Conservation (phyloP, 2,797 vertebrate genomes). For the Craterocephalus amniculus region DNA sequence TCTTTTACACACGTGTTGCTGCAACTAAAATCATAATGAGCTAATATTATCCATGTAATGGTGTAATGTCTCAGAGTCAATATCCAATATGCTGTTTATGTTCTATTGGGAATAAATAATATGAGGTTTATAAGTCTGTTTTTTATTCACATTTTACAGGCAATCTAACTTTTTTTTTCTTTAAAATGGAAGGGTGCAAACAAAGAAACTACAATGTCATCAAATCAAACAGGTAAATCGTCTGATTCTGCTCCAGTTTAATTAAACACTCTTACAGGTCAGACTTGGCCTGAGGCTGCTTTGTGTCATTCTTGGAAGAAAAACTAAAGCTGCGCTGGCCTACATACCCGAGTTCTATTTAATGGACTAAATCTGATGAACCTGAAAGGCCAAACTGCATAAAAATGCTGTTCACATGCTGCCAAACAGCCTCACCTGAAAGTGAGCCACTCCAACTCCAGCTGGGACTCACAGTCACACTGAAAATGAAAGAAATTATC, state of each 20-base stretch:
- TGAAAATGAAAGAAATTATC: slow-evolving; percentile 11
- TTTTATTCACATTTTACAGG: no score
- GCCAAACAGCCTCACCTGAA: slow-evolving; percentile 18
- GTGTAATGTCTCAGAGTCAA: no score
- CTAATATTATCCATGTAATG: no score
- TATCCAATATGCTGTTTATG: no score
- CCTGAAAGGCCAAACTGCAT: slow-evolving; percentile 32
- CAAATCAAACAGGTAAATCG: slow-evolving; percentile 4
- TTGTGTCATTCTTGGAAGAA: slow-evolving; percentile 34
- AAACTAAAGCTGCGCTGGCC: slow-evolving; percentile 38
- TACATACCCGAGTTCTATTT: slow-evolving; percentile 47
- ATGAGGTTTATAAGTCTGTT: no score
- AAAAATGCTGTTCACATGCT: slow-evolving; percentile 18
- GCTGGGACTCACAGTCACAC: not conserved
- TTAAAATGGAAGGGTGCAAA: no score
- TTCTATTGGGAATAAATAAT: no score
- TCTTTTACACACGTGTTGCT: no score
- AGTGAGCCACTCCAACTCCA: slow-evolving; percentile 18
- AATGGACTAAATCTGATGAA: slow-evolving; percentile 36
- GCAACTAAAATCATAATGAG: no score
- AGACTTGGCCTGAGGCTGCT: slow-evolving; percentile 31
- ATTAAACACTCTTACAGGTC: not conserved
- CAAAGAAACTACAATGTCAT: not conserved
- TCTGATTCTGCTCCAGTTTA: not conserved
- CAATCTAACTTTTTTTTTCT: no score